Evolutionary conservation across 1,140 invertebrate species (phyloP), one percentile per base, ranked within the genome.

Genomic region (Drosophila kurseongensis): DNA sequence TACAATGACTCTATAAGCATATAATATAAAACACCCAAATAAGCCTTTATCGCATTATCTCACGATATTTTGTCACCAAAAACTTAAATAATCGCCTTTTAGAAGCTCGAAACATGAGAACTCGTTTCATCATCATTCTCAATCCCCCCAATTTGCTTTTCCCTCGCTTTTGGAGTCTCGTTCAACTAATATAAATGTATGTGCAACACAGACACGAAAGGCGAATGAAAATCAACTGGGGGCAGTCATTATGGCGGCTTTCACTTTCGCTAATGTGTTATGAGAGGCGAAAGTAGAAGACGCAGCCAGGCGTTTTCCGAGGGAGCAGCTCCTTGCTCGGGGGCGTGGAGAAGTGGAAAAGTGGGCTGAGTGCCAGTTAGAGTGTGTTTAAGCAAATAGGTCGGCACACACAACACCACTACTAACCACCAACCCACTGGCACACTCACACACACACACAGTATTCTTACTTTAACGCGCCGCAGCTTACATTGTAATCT

Each of bases 261-360:
- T 89, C 79, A 88, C 83, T 89, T 89, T 80, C 74, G 77, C 80
- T 89, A 89, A 89, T 89, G 84, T 89, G 84, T 89, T 88, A 89
- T 84, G 84, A 84, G 77, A 75, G 66, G 40, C 29, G 35, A 52
- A 41, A 45, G 56, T 41, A 56, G 52, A 42, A 71, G 52, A 32
- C 16, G 42, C 50, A 58, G 58, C 54, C 55, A 55, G 44, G 50
- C 55, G 40, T 59, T 54, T 61, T 58, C 54, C 23, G 47, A 66
- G 61, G 55, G 69, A 56, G 55, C 67, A 68, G 60, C 51, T 58
- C 47, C 61, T 57, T 54, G 52, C 60, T 45, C 27, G 47, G 36
- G 23, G 59, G 54, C 62, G 62, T 61, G 63, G 55, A 51, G 60
- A 55, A 55, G 62, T 61, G 63, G 50, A 51, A 52, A 55, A 59